These are phyloP conservation scores for Halcyon chelicuti DNA, from an alignment of 2,797 vertebrate species.

Conservation along the genomic window DNA sequence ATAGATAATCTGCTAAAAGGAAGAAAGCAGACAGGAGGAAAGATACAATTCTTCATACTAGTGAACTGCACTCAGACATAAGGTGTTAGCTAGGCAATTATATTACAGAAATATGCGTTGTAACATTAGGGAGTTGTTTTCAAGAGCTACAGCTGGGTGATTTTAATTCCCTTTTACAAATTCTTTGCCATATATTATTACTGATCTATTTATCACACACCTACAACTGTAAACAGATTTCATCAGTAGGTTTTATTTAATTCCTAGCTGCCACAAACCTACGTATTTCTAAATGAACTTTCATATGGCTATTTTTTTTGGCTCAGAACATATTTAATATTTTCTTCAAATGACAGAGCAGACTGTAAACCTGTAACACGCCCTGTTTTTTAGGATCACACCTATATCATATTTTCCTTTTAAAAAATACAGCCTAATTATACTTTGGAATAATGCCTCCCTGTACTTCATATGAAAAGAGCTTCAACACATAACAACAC, in stretches of 20 bases:
- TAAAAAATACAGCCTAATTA: conserved; percentile 20
- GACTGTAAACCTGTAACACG: not conserved
- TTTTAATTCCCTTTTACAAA: not conserved
- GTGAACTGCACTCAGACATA: not conserved
- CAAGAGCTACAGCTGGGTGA: not conserved
- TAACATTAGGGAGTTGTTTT: not conserved
- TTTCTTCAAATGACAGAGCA: conserved; percentile 35
- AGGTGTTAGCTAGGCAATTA: not conserved
- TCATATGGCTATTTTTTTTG: conserved; percentile 2
- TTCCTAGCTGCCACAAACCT: not conserved
- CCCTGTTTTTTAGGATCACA: conserved; percentile 49
- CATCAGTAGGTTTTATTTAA: not conserved
- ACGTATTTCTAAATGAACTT: not conserved
- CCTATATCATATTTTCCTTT: conserved; percentile 51
- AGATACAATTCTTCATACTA: not conserved
- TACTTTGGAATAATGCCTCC: not conserved
- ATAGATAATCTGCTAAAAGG: not conserved
- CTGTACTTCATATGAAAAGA: not conserved
- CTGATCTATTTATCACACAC: not conserved
- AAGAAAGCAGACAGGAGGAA: not conserved
- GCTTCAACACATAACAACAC: not conserved
- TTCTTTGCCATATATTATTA: not conserved
- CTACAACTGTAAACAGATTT: not conserved
- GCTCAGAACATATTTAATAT: conserved; percentile 1
- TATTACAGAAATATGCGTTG: not conserved